These are phyloP conservation scores for Pomatorhinus ruficollis DNA, from an alignment of 2,113 vertebrate species.

Conservation along the genomic window DNA sequence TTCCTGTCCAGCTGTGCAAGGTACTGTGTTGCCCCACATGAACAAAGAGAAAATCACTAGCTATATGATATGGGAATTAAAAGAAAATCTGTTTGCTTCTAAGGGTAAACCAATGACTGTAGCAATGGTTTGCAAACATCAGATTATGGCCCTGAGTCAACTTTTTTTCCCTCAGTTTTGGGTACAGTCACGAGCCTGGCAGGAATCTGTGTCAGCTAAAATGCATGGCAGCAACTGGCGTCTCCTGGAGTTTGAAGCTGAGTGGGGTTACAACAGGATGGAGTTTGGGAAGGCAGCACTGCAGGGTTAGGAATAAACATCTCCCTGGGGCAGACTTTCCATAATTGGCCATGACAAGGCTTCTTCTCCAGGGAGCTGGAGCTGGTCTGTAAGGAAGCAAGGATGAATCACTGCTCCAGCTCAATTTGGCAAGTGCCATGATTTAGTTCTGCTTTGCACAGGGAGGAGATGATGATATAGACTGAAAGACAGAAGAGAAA, in stretches of 20 bases:
- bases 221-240: neutral
- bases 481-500: constrained; percentile 21
- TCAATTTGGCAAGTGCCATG: constrained; percentile 15
- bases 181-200: constrained; percentile 47
- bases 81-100: neutral
- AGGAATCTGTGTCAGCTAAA: constrained; percentile 11
- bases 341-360: constrained; percentile 58
- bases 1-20: neutral
- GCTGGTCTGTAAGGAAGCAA: constrained; percentile 3
- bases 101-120: neutral
- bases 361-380: constrained; percentile 38
- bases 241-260: constrained; percentile 11
- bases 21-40: neutral
- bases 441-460: neutral
- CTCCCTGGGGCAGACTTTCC: constrained; percentile 50
- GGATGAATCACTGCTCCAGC: constrained; percentile 35
- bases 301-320: constrained; percentile 39
- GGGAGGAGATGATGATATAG: constrained; percentile 11
- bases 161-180: neutral
- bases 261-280: constrained; percentile 30
- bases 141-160: neutral
- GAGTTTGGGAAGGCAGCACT: constrained; percentile 17
- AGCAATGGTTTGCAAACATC: neutral
- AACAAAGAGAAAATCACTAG: constrained; percentile 21
- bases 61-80: neutral